Percentiles rank a stretch among this genome's conserved stretches.
Evolutionary conservation across 2,113 vertebrate species (phyloP).

Genomic region (Laterallus jamaicensis): DNA sequence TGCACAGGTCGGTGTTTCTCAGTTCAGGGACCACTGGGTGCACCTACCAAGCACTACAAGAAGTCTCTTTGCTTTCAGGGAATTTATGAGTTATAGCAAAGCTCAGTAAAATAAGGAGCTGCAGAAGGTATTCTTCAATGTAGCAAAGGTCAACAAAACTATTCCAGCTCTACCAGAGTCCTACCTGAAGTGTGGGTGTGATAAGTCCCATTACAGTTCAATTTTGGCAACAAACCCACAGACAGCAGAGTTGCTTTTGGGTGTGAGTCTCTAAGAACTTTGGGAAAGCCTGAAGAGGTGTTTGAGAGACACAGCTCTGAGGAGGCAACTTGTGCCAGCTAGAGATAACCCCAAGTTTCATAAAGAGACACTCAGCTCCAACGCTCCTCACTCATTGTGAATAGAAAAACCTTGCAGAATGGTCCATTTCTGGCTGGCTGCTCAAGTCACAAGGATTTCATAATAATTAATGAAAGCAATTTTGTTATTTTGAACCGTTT

Average conservation of each 20-base stretch:
- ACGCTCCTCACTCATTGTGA: not conserved
- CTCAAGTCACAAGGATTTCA: not conserved
- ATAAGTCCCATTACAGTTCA: fast-evolving
- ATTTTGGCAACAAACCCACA: not conserved
- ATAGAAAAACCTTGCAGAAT: not conserved
- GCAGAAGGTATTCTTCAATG: not conserved
- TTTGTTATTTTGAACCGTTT: not conserved
- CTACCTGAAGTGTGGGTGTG: not conserved
- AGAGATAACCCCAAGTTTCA: not conserved
- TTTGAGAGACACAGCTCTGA: not conserved
- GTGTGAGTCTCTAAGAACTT: not conserved
- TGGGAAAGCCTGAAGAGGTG: not conserved
- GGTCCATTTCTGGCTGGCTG: not conserved
- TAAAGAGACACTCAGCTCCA: not conserved
- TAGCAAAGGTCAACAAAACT: not conserved
- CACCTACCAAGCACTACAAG: not conserved
- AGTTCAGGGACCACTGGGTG: not conserved
- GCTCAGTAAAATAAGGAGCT: not conserved
- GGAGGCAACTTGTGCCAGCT: not conserved
- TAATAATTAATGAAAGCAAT: not conserved
- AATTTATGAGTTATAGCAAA: not conserved
- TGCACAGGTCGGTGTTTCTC: too few relatives aligned
- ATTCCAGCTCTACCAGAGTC: not conserved
- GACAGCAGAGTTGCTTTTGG: not conserved
- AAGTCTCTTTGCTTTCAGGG: not conserved